Evolutionary conservation across 2,888 invertebrate genomes (phyloP).

Genomic region (Lasioglossum vierecki): DNA sequence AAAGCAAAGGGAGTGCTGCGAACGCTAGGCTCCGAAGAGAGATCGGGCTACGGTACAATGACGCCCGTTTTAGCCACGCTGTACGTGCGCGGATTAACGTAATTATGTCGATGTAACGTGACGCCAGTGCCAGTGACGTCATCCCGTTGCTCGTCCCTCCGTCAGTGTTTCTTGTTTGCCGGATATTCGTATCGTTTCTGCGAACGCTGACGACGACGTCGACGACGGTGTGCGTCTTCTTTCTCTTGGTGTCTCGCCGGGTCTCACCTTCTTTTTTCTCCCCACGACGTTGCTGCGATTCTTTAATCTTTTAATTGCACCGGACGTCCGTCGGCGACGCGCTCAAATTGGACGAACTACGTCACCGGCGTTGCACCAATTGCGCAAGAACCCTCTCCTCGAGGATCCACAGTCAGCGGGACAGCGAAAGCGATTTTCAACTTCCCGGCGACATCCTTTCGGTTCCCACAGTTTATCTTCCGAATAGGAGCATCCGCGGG

Average conservation of each 20-base stretch:
- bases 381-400: neutral
- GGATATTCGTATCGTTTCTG: conserved; percentile 70
- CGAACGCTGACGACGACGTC: conserved; percentile 69
- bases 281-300: neutral
- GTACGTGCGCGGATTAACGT: conserved; percentile 73
- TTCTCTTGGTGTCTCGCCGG: neutral
- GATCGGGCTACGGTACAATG: conserved; percentile 42
- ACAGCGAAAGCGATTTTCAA: neutral
- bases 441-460: conserved; percentile 1
- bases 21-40: conserved; percentile 10
- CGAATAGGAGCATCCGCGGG: neutral
- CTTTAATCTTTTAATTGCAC: conserved; percentile 16
- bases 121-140: conserved; percentile 74
- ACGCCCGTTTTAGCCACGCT: conserved; percentile 44
- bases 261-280: conserved; percentile 32
- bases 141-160: conserved; percentile 52
- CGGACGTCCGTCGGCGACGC: conserved; percentile 46
- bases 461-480: conserved; percentile 7
- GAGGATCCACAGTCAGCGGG: neutral
- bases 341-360: neutral
- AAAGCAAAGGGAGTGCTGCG: neutral
- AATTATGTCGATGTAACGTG: conserved; percentile 76
- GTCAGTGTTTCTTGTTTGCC: conserved; percentile 57
- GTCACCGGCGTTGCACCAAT: neutral
- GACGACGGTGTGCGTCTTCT: neutral